These are phyloP conservation scores for Himalopsyche kuldschensis DNA, from an alignment of 2,888 invertebrate genomes.

Conservation along the genomic window DNA sequence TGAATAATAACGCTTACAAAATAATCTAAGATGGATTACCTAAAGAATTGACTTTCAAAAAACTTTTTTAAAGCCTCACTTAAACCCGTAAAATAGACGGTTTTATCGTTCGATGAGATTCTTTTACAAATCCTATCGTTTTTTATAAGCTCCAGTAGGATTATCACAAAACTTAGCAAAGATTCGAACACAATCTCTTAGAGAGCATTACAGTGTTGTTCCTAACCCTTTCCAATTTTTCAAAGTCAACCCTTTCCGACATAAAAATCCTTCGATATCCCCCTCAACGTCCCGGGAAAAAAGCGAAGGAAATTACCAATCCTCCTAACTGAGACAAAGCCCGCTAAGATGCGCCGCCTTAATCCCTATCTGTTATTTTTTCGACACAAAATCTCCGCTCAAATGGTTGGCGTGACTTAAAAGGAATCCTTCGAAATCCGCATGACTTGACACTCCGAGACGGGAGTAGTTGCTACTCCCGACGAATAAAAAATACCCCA, in stretches of 20 bases:
- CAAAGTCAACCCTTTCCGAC: constrained; percentile 48
- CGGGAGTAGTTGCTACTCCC: constrained; percentile 9
- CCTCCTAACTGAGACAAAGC: constrained; percentile 42
- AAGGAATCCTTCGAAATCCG: constrained; percentile 34
- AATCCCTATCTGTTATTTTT: constrained; percentile 34
- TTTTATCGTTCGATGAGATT: background rate
- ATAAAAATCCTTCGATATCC: constrained; percentile 49
- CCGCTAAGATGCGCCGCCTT: constrained; percentile 43
- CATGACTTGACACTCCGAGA: constrained; percentile 32
- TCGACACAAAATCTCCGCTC: constrained; percentile 30
- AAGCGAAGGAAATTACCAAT: constrained; percentile 37
- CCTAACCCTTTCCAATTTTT: constrained; percentile 54
- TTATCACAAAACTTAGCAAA: constrained; percentile 37
- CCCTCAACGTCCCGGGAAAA: constrained; percentile 14
- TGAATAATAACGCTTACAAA: too few relatives aligned
- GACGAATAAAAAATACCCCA: constrained; percentile 22
- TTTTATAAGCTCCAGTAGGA: constrained; percentile 32
- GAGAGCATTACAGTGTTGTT: constrained; percentile 62
- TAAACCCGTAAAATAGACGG: background rate
- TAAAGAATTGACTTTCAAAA: background rate
- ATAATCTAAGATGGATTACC: too few relatives aligned
- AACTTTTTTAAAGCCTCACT: background rate
- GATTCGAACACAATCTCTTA: constrained; percentile 53
- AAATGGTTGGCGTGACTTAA: constrained; percentile 28
- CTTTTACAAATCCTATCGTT: constrained; percentile 25